These are phyloP conservation scores for Schizopygopsis malacanthus DNA, from an alignment of 2,797 vertebrate species.

Conservation along the genomic window DNA sequence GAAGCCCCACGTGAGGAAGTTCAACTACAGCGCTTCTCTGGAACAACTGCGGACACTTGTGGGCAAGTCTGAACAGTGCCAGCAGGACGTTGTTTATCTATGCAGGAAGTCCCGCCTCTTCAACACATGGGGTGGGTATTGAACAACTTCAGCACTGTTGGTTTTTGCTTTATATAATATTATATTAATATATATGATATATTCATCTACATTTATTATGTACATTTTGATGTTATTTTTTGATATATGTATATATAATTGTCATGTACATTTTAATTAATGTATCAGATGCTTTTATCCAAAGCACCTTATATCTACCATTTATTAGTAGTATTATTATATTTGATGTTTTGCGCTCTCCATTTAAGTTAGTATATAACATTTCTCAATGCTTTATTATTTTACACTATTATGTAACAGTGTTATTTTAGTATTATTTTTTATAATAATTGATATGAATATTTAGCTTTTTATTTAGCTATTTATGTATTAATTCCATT, in stretches of 20 bases:
- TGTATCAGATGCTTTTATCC: too few relatives aligned
- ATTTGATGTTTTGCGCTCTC: too few relatives aligned
- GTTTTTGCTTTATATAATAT: background rate
- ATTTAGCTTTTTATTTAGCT: too few relatives aligned
- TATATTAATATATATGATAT: background rate
- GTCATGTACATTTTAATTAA: background rate
- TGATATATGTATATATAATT: background rate
- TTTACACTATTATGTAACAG: too few relatives aligned
- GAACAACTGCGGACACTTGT: conserved; percentile 86
- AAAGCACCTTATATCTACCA: too few relatives aligned
- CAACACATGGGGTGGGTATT: conserved; percentile 86
- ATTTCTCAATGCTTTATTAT: too few relatives aligned
- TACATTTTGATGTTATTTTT: background rate
- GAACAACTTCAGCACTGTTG: background rate
- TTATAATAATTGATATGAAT: too few relatives aligned
- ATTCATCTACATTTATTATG: too few relatives aligned
- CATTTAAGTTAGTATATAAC: too few relatives aligned
- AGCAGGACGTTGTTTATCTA: conserved; percentile 89
- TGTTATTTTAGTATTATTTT: too few relatives aligned
- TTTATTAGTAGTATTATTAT: too few relatives aligned
- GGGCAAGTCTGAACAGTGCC: conserved; percentile 85
- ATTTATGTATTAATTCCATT: too few relatives aligned
- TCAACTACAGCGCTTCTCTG: conserved; percentile 77
- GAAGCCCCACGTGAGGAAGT: conserved; percentile 75
- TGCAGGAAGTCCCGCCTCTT: conserved; percentile 91